These are phyloP conservation scores for Oryzias curvinotus DNA, from an alignment of 2,113 vertebrate species.

Conservation along the genomic window DNA sequence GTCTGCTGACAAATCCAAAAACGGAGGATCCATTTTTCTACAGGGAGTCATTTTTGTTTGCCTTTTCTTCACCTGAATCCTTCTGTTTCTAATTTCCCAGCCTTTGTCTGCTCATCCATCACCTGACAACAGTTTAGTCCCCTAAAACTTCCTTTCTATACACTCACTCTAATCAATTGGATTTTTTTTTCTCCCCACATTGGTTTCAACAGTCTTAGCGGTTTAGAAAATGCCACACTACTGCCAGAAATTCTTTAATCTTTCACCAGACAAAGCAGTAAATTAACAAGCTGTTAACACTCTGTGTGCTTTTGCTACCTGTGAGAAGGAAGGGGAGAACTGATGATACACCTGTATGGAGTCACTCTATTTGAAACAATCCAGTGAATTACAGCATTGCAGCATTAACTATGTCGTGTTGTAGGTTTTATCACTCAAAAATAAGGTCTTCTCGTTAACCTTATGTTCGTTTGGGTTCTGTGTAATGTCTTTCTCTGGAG, in stretches of 20 bases:
- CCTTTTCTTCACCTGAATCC: conserved; percentile 13
- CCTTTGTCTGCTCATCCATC: conserved; percentile 52
- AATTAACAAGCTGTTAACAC: conserved; percentile 42
- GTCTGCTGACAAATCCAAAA: conserved; percentile 10
- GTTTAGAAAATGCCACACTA: conserved; percentile 45
- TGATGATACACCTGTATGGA: conserved; percentile 30
- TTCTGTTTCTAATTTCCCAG: conserved; percentile 43
- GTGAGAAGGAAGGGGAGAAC: conserved; percentile 39
- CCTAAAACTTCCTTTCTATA: conserved; percentile 21
- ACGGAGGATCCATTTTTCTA: conserved; percentile 1
- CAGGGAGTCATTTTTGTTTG: conserved; percentile 18
- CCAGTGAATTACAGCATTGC: background rate
- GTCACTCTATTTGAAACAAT: conserved; percentile 20
- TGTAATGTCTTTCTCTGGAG: background rate
- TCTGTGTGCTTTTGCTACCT: conserved; percentile 26
- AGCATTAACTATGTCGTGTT: too few relatives aligned
- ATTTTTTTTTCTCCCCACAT: conserved; percentile 5
- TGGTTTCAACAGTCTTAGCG: conserved; percentile 15
- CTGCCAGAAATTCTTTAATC: conserved; percentile 40
- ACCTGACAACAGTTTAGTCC: conserved; percentile 41
- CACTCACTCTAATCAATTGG: conserved; percentile 7
- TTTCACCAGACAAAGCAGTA: conserved; percentile 46
- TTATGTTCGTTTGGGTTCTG: background rate
- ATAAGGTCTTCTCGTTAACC: too few relatives aligned
- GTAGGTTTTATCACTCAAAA: too few relatives aligned